Evolutionary conservation across 1,140 invertebrate species (phyloP).

Genomic region (Hylyphantes graminicola): DNA sequence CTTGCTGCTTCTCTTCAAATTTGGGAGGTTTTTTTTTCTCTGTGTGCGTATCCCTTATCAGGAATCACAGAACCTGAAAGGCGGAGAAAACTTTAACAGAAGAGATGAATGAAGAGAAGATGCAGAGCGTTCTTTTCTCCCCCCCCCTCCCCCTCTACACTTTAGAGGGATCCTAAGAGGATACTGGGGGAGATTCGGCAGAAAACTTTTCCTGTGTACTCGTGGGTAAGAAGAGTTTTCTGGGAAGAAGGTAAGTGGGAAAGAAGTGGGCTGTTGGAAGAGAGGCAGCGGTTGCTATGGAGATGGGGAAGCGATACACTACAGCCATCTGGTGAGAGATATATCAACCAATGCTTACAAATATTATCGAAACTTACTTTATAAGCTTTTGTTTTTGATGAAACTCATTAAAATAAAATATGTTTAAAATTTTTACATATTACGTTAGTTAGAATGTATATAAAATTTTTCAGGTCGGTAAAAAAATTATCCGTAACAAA

Average conservation of each 20-base stretch:
- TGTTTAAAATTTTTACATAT: no score
- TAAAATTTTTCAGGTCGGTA: no score
- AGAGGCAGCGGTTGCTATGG: slow-evolving; percentile 44
- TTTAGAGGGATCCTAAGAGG: slow-evolving; percentile 43
- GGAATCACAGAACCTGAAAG: slow-evolving; percentile 60
- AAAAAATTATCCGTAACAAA: no score
- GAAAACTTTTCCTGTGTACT: slow-evolving; percentile 60
- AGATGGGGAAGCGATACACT: slow-evolving; percentile 19
- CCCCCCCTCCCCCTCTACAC: slow-evolving; percentile 8
- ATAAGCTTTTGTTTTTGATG: no score
- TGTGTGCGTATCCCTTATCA: slow-evolving; percentile 53
- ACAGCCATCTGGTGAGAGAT: slow-evolving; percentile 35
- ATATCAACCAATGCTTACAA: no score
- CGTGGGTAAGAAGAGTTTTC: slow-evolving; percentile 60
- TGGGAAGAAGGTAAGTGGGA: slow-evolving; percentile 53
- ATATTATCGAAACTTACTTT: not conserved
- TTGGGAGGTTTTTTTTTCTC: slow-evolving; percentile 48
- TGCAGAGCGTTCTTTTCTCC: slow-evolving; percentile 35
- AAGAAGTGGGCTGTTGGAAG: slow-evolving; percentile 57
- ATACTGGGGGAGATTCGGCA: slow-evolving; percentile 47
- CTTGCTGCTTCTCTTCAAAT: slow-evolving; percentile 48
- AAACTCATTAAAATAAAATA: no score
- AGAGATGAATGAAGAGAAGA: slow-evolving; percentile 60
- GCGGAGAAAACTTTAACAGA: slow-evolving; percentile 60
- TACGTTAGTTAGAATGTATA: no score